These are phyloP conservation scores for Ophiothrix spiculata DNA, from an alignment of 35 echinoderm and acorn worm species.

Conservation along the genomic window DNA sequence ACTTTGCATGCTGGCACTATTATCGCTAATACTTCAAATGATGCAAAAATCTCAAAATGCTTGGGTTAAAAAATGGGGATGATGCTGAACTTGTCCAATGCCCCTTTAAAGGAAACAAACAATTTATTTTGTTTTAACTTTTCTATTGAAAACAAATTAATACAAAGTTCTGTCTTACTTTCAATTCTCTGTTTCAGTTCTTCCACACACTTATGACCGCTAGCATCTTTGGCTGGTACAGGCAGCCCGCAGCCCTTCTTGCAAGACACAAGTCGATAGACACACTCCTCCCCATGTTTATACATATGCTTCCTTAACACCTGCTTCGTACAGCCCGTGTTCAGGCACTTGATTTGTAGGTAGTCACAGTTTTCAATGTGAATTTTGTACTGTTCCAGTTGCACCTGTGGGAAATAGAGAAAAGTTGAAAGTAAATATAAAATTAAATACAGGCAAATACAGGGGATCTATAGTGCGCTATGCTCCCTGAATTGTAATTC, in stretches of 20 bases:
- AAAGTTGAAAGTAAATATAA: too few species aligned
- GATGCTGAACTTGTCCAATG: too few species aligned
- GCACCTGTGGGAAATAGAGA: background rate
- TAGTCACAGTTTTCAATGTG: constrained; percentile 76
- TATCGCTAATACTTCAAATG: too few species aligned
- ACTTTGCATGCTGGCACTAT: too few species aligned
- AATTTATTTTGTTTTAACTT: background rate
- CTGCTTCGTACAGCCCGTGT: constrained; percentile 64
- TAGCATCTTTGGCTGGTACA: constrained; percentile 31
- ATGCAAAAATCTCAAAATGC: too few species aligned
- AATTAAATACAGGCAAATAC: too few species aligned
- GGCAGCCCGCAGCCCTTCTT: constrained; percentile 83
- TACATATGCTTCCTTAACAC: constrained; percentile 65
- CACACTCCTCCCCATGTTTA: constrained; percentile 72
- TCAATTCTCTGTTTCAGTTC: constrained; percentile 67
- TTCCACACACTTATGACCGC: constrained; percentile 70
- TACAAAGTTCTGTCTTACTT: constrained; percentile 42
- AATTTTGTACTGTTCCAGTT: constrained; percentile 71
- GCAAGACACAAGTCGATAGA: constrained; percentile 64
- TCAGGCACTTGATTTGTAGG: constrained; percentile 60
- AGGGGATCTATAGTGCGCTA: too few species aligned
- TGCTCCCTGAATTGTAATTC: too few species aligned
- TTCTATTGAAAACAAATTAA: background rate
- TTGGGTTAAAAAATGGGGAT: too few species aligned
- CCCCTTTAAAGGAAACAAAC: background rate